Base-by-base conservation (phyloP, 2,888 invertebrate species). In the Dendrolimus houi region DNA sequence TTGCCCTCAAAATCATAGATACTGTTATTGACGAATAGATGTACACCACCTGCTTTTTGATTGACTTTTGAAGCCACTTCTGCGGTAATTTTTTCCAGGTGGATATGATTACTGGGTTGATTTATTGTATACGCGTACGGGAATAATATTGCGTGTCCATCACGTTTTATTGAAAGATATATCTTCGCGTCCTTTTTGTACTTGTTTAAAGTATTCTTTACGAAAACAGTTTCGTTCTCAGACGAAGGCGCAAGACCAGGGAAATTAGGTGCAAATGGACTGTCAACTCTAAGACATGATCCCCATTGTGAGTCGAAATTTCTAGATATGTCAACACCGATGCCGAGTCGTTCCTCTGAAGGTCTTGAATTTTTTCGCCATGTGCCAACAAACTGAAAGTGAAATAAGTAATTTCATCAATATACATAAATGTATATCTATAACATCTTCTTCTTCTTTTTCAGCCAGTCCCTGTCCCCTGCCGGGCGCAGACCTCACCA, bases 121-220 rank as follows among this genome's bases (percentile, higher is more conserved):
- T 56, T 58, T 59, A 72, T 66, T 0, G 84, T 82, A 64, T 87
- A 92, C 8, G 92, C 94, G 86, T 93, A 93, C 0, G 95, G 95
- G 70, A 94, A 94, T 12, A 93, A 74, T 53, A 95, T 71, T 41
- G 91, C 92, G 60, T 92, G 91, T 1, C 95, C 96, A 67, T 93
- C 94, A 7, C 95, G 93, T 75, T 96, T 95, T 41, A 96, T 77
- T 0, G 95, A 93, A 52, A 96, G 66, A 74, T 96, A 97, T 56
- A 94, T 86, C 68, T 93, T 92, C 9, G 93, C 75, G 2, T 84
- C 71, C 1, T 81, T 73, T 41, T 87, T 85, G 54, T 92, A 76
- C 8, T 87, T 81, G 9, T 84, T 64, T 57, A 95, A 72, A 55
- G 93, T 86, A 57, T 92, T 84, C 8, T 92, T 84, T 9, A 96